These are phyloP conservation scores for Morone saxatilis DNA, from an alignment of 2,113 vertebrate species.

Conservation along the genomic window DNA sequence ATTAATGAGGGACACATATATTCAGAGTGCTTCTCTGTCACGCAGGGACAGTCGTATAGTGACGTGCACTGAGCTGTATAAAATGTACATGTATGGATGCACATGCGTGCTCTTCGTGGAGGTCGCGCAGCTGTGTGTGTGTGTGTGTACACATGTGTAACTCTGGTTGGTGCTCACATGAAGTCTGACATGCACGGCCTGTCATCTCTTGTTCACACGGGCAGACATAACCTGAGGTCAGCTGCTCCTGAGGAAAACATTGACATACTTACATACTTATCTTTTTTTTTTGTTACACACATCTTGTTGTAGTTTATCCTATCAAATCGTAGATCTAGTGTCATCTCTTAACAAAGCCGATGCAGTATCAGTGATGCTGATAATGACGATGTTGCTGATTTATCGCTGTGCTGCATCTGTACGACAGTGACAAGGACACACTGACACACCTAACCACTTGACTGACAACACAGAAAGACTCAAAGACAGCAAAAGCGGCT, in stretches of 20 bases:
- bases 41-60: neutral
- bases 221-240: constrained; percentile 47
- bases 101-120: neutral
- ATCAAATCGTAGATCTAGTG: constrained; percentile 23
- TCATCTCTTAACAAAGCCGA: constrained; percentile 43
- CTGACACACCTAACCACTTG: constrained; percentile 27
- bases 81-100: neutral
- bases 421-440: constrained; percentile 42
- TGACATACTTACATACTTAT: too few species aligned
- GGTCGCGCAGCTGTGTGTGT: neutral
- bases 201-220: constrained; percentile 59
- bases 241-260: constrained; percentile 40
- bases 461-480: constrained; percentile 43
- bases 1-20: constrained; percentile 54
- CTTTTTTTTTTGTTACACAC: neutral
- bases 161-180: constrained; percentile 30
- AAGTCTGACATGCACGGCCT: constrained; percentile 44
- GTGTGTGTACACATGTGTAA: constrained; percentile 18
- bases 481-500: neutral
- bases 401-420: constrained; percentile 17
- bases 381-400: constrained; percentile 49
- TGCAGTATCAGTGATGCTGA: neutral
- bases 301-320: constrained; percentile 24
- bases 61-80: constrained; percentile 4
- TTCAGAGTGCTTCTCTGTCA: constrained; percentile 9